These are phyloP conservation scores for Cladopsammia gracilis DNA, from an alignment of 64 coral and sea anemone species.

Conservation along the genomic window DNA sequence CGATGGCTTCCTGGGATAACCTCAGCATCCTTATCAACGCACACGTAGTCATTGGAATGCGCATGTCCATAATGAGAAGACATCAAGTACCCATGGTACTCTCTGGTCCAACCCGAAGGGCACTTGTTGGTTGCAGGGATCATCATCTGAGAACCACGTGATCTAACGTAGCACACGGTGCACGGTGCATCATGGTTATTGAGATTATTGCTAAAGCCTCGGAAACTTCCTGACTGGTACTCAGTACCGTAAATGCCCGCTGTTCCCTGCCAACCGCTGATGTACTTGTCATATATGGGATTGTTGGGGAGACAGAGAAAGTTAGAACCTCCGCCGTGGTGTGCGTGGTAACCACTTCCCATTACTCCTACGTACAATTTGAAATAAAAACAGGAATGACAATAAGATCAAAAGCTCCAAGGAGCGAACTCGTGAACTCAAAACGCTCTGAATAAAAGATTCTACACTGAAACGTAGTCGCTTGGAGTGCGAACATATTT, in stretches of 20 bases:
- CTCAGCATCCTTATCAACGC: constrained; percentile 40
- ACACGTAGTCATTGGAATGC: constrained; percentile 35
- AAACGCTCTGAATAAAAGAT: too few species aligned
- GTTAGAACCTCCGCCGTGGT: constrained; percentile 49
- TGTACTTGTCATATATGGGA: constrained; percentile 9
- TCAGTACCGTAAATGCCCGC: constrained; percentile 47
- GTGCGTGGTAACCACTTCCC: constrained; percentile 47
- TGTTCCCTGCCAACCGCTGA: neutral
- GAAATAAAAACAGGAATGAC: too few species aligned
- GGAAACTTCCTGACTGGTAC: neutral
- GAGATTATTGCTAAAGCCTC: neutral
- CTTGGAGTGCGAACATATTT: too few species aligned
- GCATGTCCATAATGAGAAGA: neutral
- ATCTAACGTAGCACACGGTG: constrained; percentile 40
- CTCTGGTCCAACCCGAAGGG: constrained; percentile 49
- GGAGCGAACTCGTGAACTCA: too few species aligned
- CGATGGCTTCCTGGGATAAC: neutral
- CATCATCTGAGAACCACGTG: constrained; percentile 60
- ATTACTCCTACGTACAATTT: constrained; percentile 10
- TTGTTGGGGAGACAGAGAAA: constrained; percentile 53
- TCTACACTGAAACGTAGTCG: too few species aligned
- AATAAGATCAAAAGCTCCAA: too few species aligned
- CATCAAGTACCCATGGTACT: constrained; percentile 70
- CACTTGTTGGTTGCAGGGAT: constrained; percentile 67
- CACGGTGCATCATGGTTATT: constrained; percentile 55